Percentiles rank a stretch among this genome's conserved stretches.
Conservation (phyloP, 2,888 invertebrate genomes). For the Eupeodes latifasciatus region DNA sequence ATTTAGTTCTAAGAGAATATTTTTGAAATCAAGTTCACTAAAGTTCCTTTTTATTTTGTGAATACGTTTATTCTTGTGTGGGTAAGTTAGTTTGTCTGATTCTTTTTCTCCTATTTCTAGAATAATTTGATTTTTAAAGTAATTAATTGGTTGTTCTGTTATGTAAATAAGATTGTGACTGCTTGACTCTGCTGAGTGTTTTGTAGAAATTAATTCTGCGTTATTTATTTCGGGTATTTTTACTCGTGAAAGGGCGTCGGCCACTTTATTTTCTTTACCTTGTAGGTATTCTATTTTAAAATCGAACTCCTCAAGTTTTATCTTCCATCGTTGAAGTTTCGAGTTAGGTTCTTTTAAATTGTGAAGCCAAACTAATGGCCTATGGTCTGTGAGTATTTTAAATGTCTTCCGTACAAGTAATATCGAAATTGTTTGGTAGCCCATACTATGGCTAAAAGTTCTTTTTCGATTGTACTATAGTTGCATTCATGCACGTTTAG, state of each 20-base stretch:
- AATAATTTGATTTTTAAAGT: background rate
- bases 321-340: no score
- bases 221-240: slow-evolving; percentile 26
- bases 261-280: slow-evolving; percentile 40
- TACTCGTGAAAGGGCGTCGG: slow-evolving; percentile 21
- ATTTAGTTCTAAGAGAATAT: no score
- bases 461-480: no score
- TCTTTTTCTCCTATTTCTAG: background rate
- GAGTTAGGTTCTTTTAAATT: no score
- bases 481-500: no score
- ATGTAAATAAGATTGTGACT: background rate
- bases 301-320: background rate
- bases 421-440: background rate
- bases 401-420: slow-evolving; percentile 1
- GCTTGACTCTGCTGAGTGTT: background rate
- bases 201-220: background rate
- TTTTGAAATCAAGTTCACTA: no score
- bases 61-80: background rate
- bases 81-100: background rate
- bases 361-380: slow-evolving; percentile 11
- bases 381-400: slow-evolving; percentile 28
- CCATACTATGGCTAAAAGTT: slow-evolving; percentile 10
- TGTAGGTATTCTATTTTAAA: slow-evolving; percentile 29
- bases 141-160: slow-evolving; percentile 2
- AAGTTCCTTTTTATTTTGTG: background rate